phyloP scores from a whole-genome alignment of 2,888 invertebrate species.

The Dromius quadrimaculatus region DNA sequence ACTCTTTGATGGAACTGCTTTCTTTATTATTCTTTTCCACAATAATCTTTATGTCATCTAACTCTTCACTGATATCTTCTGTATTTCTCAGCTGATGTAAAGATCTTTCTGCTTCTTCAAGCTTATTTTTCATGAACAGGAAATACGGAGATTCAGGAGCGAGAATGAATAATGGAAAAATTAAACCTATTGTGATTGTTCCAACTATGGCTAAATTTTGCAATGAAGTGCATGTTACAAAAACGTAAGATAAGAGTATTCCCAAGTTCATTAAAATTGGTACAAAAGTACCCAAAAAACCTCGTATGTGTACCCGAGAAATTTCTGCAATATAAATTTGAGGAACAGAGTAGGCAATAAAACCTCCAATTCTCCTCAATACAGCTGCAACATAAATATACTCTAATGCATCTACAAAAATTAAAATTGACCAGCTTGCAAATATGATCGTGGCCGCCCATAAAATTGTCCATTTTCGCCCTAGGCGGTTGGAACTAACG shows the following conservation, averaged over 20 bases:
- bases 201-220: not conserved
- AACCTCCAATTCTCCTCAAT: conserved; percentile 9
- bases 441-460: not conserved
- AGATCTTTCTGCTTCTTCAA: conserved; percentile 11
- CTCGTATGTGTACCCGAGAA: conserved; percentile 16
- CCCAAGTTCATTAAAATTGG: conserved; percentile 36
- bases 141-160: conserved; percentile 34
- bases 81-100: conserved; percentile 7
- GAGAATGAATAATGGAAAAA: conserved; percentile 8
- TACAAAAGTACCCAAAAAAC: conserved; percentile 16
- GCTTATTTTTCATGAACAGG: conserved; percentile 27
- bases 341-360: conserved; percentile 8
- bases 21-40: conserved; percentile 28
- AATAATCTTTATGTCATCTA: conserved; percentile 30
- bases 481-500: conserved; percentile 20
- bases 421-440: conserved; percentile 1
- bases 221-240: not conserved
- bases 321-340: conserved; percentile 24
- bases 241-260: conserved; percentile 27
- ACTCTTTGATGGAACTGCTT: conserved; percentile 5
- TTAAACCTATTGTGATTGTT: not conserved
- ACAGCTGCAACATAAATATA: conserved; percentile 2
- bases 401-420: not conserved
- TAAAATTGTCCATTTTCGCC: conserved; percentile 34
- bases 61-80: conserved; percentile 5